Evolutionary conservation across 1,140 invertebrate genomes (phyloP).

Genomic region (Rhagoletis pomonella): DNA sequence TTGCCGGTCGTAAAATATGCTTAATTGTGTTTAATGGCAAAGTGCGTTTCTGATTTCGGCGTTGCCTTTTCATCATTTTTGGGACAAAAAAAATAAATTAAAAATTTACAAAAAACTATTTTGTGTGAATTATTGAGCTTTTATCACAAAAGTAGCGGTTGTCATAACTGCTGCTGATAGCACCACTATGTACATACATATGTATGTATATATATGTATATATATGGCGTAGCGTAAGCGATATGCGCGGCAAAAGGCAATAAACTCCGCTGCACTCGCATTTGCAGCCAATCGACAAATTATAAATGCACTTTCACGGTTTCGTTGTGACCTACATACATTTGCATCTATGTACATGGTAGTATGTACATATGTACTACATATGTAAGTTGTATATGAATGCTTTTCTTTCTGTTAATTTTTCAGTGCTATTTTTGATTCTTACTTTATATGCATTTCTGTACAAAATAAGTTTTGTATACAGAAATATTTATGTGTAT

Average conservation of each 20-base stretch:
- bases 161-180: not conserved
- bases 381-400: not conserved
- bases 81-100: not conserved
- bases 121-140: constrained; percentile 7
- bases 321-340: constrained; percentile 41
- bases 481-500: constrained; percentile 2
- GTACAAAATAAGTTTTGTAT: not conserved
- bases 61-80: constrained; percentile 14
- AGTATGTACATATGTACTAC: not conserved
- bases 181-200: too few species aligned
- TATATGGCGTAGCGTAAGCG: not conserved
- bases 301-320: constrained; percentile 40
- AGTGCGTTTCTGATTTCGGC: constrained; percentile 27
- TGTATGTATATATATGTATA: too few species aligned
- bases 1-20: constrained; percentile 42
- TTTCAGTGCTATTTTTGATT: not conserved
- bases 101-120: not conserved
- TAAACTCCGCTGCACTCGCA: not conserved
- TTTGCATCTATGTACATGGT: too few species aligned
- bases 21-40: constrained; percentile 44
- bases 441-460: not conserved
- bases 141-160: constrained; percentile 36
- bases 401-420: not conserved
- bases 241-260: not conserved
- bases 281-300: not conserved